Conservation (phyloP, 2,888 invertebrate genomes). For the Drosophila colorata region DNA sequence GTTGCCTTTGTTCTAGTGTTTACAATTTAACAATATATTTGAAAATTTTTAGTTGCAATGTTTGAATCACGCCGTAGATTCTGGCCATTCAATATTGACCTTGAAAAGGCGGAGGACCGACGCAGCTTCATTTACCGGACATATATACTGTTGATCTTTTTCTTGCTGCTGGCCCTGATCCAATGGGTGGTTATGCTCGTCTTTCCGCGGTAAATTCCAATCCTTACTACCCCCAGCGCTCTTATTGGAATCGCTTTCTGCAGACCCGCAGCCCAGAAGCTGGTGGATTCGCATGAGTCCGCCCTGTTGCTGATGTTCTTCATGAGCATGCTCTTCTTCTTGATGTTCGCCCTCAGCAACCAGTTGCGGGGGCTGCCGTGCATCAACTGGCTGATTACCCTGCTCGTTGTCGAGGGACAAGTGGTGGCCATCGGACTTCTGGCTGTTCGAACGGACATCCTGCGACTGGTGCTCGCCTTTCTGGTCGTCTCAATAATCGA, state of each 20-base stretch:
- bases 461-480: constrained; percentile 20
- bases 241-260: neutral
- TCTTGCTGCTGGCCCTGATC: constrained; percentile 5
- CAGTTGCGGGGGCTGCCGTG: constrained; percentile 21
- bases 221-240: neutral
- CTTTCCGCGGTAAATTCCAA: constrained; percentile 20
- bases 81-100: constrained; percentile 25
- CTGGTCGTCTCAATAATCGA: constrained; percentile 23
- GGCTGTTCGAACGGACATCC: neutral
- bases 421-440: constrained; percentile 28
- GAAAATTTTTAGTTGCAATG: constrained; percentile 41
- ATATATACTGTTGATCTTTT: constrained; percentile 9
- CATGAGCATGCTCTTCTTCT: constrained; percentile 34
- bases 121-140: constrained; percentile 19
- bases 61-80: constrained; percentile 32
- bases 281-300: constrained; percentile 4
- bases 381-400: constrained; percentile 33
- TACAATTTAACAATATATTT: neutral
- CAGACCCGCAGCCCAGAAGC: neutral
- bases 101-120: constrained; percentile 36
- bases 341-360: constrained; percentile 29
- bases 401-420: constrained; percentile 43
- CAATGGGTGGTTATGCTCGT: constrained; percentile 43
- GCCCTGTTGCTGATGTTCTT: constrained; percentile 43
- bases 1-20: constrained; percentile 7